Evolutionary conservation across 2,888 invertebrate genomes (phyloP).

Genomic region (Scaptomyza reducta): DNA sequence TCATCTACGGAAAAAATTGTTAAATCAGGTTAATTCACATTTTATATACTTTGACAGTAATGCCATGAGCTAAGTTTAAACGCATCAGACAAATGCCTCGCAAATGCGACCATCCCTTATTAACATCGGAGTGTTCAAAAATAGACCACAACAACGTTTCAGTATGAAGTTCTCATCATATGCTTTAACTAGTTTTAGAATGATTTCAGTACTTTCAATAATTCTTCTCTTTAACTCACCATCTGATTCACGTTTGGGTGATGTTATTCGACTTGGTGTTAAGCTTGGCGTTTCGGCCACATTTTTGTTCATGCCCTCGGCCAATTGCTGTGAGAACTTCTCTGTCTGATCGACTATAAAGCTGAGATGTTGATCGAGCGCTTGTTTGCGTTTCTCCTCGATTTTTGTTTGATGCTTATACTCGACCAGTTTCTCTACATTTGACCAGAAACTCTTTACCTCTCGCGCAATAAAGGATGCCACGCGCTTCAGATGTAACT

Average conservation of each 20-base stretch:
- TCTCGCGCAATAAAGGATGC: slow-evolving; percentile 96
- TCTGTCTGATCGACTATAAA: slow-evolving; percentile 99
- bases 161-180: slow-evolving; percentile 81
- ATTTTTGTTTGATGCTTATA: slow-evolving; percentile 96
- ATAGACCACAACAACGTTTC: slow-evolving; percentile 82
- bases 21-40: background rate
- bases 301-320: slow-evolving; percentile 92
- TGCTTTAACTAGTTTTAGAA: slow-evolving; percentile 16
- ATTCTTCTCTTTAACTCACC: slow-evolving; percentile 80
- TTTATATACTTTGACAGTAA: background rate
- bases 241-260: slow-evolving; percentile 85
- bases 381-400: slow-evolving; percentile 97
- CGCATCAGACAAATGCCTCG: slow-evolving; percentile 84
- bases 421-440: slow-evolving; percentile 98
- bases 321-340: slow-evolving; percentile 95
- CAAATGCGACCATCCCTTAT: slow-evolving; percentile 81
- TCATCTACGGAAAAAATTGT: slow-evolving; percentile 86
- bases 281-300: slow-evolving; percentile 83
- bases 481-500: slow-evolving; percentile 92
- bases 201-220: background rate
- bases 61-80: background rate
- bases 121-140: slow-evolving; percentile 78
- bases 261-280: slow-evolving; percentile 85
- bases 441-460: slow-evolving; percentile 96
- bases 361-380: slow-evolving; percentile 97